Percentiles rank a stretch among this genome's conserved stretches.
Evolutionary conservation across 92 coral and sea anemone genomes (phyloP).

Genomic region (Phenganax marumi): DNA sequence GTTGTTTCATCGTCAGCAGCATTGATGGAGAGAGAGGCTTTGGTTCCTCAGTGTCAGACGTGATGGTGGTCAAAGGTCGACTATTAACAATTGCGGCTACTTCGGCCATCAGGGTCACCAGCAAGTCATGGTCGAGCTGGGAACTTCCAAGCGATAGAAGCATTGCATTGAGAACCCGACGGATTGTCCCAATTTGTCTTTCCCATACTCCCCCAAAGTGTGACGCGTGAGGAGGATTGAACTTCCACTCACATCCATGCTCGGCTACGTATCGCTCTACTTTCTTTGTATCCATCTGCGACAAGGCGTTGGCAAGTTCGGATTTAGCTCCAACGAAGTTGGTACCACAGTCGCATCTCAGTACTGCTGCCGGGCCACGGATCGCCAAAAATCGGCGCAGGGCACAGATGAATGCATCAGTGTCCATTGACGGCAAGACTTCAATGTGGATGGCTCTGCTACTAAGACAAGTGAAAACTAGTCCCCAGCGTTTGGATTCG

Average conservation of each 20-base stretch:
- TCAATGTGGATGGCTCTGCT: conserved; percentile 58
- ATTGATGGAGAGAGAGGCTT: conserved; percentile 37
- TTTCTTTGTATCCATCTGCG: conserved; percentile 31
- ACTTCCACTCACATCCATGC: conserved; percentile 52
- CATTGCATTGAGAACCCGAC: conserved; percentile 30
- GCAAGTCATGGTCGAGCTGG: conserved; percentile 20
- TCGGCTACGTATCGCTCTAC: conserved; percentile 41
- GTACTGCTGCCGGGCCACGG: conserved; percentile 43
- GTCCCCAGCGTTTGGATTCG: conserved; percentile 60
- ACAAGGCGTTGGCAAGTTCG: conserved; percentile 49
- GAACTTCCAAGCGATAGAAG: conserved; percentile 1
- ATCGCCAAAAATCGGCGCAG: conserved; percentile 51
- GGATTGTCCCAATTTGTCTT: conserved; percentile 22
- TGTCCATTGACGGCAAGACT: conserved; percentile 52
- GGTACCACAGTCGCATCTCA: conserved; percentile 54
- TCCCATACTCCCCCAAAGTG: conserved; percentile 56
- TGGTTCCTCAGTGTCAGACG: conserved; percentile 40
- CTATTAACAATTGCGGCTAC: conserved; percentile 31
- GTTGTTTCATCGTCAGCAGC: conserved; percentile 43
- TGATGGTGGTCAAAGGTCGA: conserved; percentile 23
- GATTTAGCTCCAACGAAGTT: conserved; percentile 60
- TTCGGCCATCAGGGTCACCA: conserved; percentile 27
- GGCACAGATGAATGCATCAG: conserved; percentile 58
- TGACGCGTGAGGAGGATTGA: conserved; percentile 63
- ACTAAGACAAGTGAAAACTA: conserved; percentile 60